A percentile compares a stretch with the other conserved stretches of the same genome.
phyloP scores from a whole-genome alignment of 2,888 invertebrate genomes.

The Malachius bipustulatus region DNA sequence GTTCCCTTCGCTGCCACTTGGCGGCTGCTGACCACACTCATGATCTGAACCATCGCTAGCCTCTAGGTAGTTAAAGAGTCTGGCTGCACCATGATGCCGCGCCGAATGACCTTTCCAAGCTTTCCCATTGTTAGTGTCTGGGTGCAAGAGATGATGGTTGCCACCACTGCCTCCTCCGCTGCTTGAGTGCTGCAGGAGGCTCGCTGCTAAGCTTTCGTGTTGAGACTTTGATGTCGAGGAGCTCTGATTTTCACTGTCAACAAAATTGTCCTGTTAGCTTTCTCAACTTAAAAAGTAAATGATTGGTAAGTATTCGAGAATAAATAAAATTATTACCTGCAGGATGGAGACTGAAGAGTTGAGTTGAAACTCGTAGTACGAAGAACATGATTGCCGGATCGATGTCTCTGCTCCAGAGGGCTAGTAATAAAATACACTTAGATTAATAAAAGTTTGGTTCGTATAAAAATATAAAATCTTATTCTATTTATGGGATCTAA shows the following conservation, averaged over 20 bases:
- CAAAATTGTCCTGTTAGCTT: neutral
- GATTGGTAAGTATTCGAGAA: neutral
- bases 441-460: neutral
- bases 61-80: constrained; percentile 62
- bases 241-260: constrained; percentile 13
- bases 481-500: too few relatives aligned
- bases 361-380: constrained; percentile 29
- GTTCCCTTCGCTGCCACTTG: too few relatives aligned
- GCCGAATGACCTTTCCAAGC: constrained; percentile 28
- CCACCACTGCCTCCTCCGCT: too few relatives aligned
- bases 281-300: neutral
- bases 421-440: constrained; percentile 32
- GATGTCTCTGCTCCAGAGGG: constrained; percentile 50
- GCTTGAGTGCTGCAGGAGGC: constrained; percentile 32
- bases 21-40: constrained; percentile 34
- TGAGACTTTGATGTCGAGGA: constrained; percentile 23
- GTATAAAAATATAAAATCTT: too few relatives aligned
- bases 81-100: constrained; percentile 49
- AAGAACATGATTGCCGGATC: constrained; percentile 42
- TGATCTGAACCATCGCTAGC: constrained; percentile 60
- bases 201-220: constrained; percentile 30
- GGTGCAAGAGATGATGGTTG: constrained; percentile 32
- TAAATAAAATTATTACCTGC: constrained; percentile 26
- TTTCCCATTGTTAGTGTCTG: constrained; percentile 23
- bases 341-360: constrained; percentile 22